Percentiles rank a stretch among this genome's conserved stretches.
These are phyloP conservation scores for Lasioglossum leucozonium DNA, from an alignment of 2,888 invertebrate species.

Conservation along the genomic window DNA sequence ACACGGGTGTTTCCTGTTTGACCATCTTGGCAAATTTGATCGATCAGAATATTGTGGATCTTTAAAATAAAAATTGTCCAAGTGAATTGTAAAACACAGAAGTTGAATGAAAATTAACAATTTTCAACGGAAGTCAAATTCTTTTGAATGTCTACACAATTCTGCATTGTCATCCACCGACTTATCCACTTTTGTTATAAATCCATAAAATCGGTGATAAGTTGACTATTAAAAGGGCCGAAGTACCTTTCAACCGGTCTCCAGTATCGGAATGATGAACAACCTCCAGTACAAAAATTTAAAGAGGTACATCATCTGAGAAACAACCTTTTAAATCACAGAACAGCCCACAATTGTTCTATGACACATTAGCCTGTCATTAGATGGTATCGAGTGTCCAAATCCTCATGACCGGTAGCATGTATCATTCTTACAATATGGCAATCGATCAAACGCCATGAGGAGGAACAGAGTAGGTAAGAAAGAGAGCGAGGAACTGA, in stretches of 20 bases:
- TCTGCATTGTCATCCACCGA: too few species aligned
- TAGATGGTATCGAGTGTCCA: background rate
- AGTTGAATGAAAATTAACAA: too few species aligned
- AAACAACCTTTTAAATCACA: background rate
- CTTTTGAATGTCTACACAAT: too few species aligned
- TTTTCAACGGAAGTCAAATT: too few species aligned
- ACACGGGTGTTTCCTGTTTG: background rate
- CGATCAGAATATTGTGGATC: background rate
- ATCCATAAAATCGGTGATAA: too few species aligned
- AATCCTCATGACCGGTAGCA: background rate
- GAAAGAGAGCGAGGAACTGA: conserved; percentile 2
- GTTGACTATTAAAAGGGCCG: too few species aligned
- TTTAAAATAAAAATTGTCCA: too few species aligned
- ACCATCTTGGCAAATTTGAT: background rate
- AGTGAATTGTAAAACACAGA: too few species aligned
- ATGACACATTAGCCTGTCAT: background rate
- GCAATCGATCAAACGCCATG: conserved; percentile 32
- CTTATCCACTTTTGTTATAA: too few species aligned
- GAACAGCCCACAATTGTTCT: background rate
- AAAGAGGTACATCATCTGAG: background rate
- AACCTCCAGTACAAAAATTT: background rate
- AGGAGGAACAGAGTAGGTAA: background rate
- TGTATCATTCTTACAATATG: conserved; percentile 42
- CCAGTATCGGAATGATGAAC: background rate
- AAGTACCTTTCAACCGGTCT: background rate